Evolutionary conservation across 2,888 invertebrate species (phyloP).

Genomic region (Aphodius sticticus): DNA sequence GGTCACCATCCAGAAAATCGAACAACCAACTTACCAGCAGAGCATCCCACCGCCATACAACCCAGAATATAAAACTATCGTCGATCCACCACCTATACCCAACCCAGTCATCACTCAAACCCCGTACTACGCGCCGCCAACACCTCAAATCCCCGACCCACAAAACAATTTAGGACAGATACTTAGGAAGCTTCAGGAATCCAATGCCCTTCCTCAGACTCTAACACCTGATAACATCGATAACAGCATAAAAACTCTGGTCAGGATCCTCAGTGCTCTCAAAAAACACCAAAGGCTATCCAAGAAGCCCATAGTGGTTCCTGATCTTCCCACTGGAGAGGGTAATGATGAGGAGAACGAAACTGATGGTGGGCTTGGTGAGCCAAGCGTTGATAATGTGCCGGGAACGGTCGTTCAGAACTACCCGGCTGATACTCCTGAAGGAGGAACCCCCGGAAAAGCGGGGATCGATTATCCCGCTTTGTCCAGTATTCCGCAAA

Average conservation of each 20-base stretch:
- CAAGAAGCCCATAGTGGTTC: conserved; percentile 55
- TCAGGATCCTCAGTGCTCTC: conserved; percentile 76
- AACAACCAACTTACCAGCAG: background rate
- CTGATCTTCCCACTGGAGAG: conserved; percentile 46
- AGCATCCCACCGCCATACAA: background rate
- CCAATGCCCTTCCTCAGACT: conserved; percentile 78
- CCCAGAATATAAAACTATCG: conserved; percentile 13
- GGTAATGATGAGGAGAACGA: conserved; percentile 52
- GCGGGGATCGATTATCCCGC: conserved; percentile 86
- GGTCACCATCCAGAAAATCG: conserved; percentile 9
- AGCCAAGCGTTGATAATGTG: conserved; percentile 47
- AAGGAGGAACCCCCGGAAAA: conserved; percentile 70
- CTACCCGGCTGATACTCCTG: conserved; percentile 62
- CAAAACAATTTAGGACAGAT: conserved; percentile 54
- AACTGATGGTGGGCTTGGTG: conserved; percentile 48
- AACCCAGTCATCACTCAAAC: conserved; percentile 16
- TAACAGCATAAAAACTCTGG: conserved; percentile 78
- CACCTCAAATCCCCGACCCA: conserved; percentile 15
- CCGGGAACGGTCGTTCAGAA: conserved; percentile 49
- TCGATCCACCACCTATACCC: conserved; percentile 12
- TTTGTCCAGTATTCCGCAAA: conserved; percentile 76
- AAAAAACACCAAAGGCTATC: conserved; percentile 62
- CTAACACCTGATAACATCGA: conserved; percentile 81
- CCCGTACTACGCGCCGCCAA: background rate
- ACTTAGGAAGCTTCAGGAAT: conserved; percentile 75